Evolutionary conservation across 1,140 invertebrate genomes (phyloP).

Genomic region (Conopomorpha cramerella): DNA sequence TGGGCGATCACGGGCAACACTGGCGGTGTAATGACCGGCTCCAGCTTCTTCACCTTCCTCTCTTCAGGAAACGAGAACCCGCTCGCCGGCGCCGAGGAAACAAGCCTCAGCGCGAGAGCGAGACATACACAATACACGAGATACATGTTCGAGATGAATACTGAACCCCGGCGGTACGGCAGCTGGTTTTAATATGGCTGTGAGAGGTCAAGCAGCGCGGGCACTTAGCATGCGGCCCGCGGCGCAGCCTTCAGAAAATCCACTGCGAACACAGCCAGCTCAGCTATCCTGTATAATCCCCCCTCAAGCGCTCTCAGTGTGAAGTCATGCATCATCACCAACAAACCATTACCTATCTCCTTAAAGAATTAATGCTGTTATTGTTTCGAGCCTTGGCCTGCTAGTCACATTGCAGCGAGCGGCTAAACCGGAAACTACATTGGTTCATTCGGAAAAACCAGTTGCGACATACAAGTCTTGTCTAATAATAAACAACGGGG

Average conservation of each 20-base stretch:
- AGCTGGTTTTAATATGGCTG: slow-evolving; percentile 52
- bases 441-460: no score
- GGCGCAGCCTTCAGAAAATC: slow-evolving; percentile 56
- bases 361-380: no score
- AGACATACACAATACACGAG: slow-evolving; percentile 25
- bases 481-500: no score
- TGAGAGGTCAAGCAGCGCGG: slow-evolving; percentile 41
- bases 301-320: no score
- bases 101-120: slow-evolving; percentile 9
- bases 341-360: no score
- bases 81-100: slow-evolving; percentile 19
- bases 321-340: no score
- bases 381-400: no score
- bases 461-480: no score
- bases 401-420: no score
- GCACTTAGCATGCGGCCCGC: slow-evolving; percentile 52
- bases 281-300: no score
- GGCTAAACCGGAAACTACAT: no score
- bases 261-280: no score
- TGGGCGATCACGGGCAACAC: slow-evolving; percentile 44
- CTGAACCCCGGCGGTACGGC: slow-evolving; percentile 27
- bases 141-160: slow-evolving; percentile 30
- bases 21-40: slow-evolving; percentile 43
- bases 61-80: slow-evolving; percentile 43
- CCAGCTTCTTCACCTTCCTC: slow-evolving; percentile 28